These are phyloP conservation scores for Xiphophorus maculatus DNA, from an alignment of 2,113 vertebrate species.

Conservation along the genomic window DNA sequence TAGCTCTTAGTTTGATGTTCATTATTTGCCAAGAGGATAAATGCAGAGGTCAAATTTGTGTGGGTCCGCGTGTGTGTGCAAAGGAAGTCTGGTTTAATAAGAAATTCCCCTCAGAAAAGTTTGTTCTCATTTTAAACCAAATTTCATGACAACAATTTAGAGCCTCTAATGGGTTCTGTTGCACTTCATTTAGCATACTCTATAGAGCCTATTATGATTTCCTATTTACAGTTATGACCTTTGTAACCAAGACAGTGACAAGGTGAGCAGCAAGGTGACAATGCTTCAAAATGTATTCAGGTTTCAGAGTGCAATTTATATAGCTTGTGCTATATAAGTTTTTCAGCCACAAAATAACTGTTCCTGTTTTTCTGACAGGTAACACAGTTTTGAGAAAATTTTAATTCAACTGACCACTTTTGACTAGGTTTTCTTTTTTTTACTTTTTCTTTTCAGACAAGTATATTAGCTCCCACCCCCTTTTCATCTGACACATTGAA, in stretches of 20 bases:
- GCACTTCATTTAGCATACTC: conserved; percentile 16
- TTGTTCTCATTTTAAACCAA: not conserved
- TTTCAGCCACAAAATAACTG: not conserved
- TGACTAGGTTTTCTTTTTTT: not conserved
- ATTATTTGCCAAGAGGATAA: not conserved
- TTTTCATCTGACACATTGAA: conserved; percentile 6
- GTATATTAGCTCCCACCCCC: not conserved
- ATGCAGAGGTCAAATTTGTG: not conserved
- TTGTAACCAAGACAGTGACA: conserved; percentile 11
- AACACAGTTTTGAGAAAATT: not conserved
- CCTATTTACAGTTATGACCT: conserved; percentile 12
- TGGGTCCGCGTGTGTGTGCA: not conserved
- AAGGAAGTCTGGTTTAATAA: not conserved
- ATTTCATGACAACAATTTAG: conserved; percentile 5
- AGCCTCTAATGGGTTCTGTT: conserved; percentile 6
- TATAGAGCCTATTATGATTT: conserved; percentile 6
- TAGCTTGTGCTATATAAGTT: too few species aligned
- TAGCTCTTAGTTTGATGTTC: not conserved
- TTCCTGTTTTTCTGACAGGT: not conserved
- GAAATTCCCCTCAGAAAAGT: not conserved
- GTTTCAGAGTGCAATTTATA: not conserved
- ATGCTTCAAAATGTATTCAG: not conserved
- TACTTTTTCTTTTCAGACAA: not conserved
- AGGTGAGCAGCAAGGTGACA: conserved; percentile 13
- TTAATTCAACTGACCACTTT: not conserved